These are phyloP conservation scores for Steinernema hermaphroditum DNA, from an alignment of 2,888 invertebrate genomes.

Conservation along the genomic window DNA sequence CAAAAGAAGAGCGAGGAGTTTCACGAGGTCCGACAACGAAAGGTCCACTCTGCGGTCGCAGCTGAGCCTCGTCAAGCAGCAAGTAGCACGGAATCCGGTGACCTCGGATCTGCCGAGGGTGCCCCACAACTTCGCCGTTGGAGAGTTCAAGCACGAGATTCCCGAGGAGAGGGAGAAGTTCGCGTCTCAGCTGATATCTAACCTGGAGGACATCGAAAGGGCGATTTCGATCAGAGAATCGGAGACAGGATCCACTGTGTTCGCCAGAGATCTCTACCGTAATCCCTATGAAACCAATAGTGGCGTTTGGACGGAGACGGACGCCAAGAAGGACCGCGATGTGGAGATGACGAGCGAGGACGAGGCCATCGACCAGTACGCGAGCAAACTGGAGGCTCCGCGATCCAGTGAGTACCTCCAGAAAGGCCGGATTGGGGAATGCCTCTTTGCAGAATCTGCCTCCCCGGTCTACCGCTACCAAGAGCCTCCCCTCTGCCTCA, in stretches of 20 bases:
- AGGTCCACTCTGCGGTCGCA: conserved; percentile 1
- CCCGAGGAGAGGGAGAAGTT: conserved; percentile 37
- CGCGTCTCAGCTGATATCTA: conserved; percentile 30
- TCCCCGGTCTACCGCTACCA: conserved; percentile 3
- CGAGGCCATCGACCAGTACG: conserved; percentile 29
- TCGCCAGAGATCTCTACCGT: conserved; percentile 27
- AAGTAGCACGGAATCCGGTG: conserved; percentile 1
- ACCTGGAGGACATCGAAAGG: conserved; percentile 13
- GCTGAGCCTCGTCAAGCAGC: conserved; percentile 5
- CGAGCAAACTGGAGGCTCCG: conserved; percentile 2
- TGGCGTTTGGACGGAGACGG: conserved; percentile 1
- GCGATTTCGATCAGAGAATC: neutral
- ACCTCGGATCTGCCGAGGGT: conserved; percentile 1
- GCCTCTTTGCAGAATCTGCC: neutral
- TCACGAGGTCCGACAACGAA: conserved; percentile 14
- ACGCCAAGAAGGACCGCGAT: conserved; percentile 9
- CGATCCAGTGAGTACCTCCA: neutral
- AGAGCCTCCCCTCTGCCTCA: neutral
- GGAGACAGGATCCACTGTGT: neutral
- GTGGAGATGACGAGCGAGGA: conserved; percentile 29
- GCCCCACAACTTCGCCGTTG: conserved; percentile 26
- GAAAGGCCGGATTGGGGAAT: neutral
- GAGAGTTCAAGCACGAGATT: conserved; percentile 32
- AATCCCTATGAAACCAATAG: conserved; percentile 14
- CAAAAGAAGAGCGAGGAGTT: conserved; percentile 2